Base-by-base conservation (phyloP, 2,113 vertebrate genomes). In the Mus pahari region DNA sequence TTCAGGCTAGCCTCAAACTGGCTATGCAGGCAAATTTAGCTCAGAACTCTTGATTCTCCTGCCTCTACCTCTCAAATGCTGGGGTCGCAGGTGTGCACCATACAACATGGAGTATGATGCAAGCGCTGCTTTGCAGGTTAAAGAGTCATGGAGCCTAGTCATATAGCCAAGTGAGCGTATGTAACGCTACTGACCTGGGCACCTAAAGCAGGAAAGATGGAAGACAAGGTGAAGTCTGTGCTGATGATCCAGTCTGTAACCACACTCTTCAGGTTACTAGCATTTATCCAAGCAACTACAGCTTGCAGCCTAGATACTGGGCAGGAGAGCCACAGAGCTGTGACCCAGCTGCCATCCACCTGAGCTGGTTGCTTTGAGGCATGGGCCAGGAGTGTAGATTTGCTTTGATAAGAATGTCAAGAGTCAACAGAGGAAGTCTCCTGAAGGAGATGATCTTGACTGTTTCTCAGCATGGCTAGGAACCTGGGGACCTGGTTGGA, bases 361-460 rank as follows among this genome's bases (percentile, higher is more conserved):
- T 70, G 64, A 77, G 75, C 55, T 13, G 42, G 24, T 0, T 58
- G 42, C 60, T 36, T 20, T 81, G 39, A 11, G 33, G 13, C 45
- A 16, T 3, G 58, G 62, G 79, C 22, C 28, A 7, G 3, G n/a
- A 45, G 55, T 5, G 4, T 68, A 68, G 50, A 10, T 9, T 26
- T 3, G 22, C 48, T 45, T 39, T 14, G 50, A 39, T 28, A 31
- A 91, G 28, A 70, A 20, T 28, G 17, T 28, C 48, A 7, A 87
- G 16, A 89, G 53, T 73, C 82, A 62, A 20, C 75, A 89, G 33
- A 33, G 91, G 74, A 78, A 93, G 58, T 79, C 68, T 93, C 90
- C 93, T 39, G n/a, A 83, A 92, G 48, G 68, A 83, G 68, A 58
- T n/a, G 83, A 55, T 17, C 73, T 28, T 13, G 3, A 45, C 73